Evolutionary conservation across 2,797 vertebrate genomes (phyloP).

Genomic region (Aeoliscus strigatus): DNA sequence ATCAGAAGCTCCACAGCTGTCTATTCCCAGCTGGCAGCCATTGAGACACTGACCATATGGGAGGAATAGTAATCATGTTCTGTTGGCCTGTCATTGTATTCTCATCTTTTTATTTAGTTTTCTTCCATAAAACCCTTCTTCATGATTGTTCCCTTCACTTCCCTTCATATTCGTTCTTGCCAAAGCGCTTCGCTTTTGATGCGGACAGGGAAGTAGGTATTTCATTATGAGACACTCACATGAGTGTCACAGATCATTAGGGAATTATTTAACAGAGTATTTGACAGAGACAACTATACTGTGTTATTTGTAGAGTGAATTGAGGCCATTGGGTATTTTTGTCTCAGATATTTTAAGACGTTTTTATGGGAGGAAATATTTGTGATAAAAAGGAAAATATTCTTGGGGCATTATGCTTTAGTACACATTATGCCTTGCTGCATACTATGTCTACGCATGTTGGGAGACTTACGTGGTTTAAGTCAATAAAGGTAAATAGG

Average conservation of each 20-base stretch:
- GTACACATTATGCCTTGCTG: too few species aligned
- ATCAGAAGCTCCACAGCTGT: conserved; percentile 56
- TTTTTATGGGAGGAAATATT: too few species aligned
- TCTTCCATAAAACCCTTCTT: conserved; percentile 3
- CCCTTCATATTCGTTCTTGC: conserved; percentile 14
- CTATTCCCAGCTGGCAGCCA: conserved; percentile 57
- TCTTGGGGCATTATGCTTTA: too few species aligned
- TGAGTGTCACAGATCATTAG: conserved; percentile 5
- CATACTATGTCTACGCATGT: too few species aligned
- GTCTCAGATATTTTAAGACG: conserved; percentile 30
- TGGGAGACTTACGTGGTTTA: too few species aligned
- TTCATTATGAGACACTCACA: conserved; percentile 19
- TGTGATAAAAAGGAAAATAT: conserved; percentile 6
- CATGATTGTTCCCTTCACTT: conserved; percentile 14
- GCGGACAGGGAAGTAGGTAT: neutral
- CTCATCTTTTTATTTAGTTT: conserved; percentile 18
- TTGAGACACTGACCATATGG: conserved; percentile 54
- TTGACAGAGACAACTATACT: too few species aligned
- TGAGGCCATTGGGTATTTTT: conserved; percentile 39
- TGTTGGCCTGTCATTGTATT: conserved; percentile 26
- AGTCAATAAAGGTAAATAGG: too few species aligned
- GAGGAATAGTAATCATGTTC: conserved; percentile 42
- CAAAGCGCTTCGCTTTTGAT: neutral
- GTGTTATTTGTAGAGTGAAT: too few species aligned
- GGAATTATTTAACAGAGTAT: too few species aligned